A percentile compares a stretch with the other conserved stretches of the same genome.
phyloP scores from a whole-genome alignment of 2,797 vertebrate species.

The Allobates femoralis region DNA sequence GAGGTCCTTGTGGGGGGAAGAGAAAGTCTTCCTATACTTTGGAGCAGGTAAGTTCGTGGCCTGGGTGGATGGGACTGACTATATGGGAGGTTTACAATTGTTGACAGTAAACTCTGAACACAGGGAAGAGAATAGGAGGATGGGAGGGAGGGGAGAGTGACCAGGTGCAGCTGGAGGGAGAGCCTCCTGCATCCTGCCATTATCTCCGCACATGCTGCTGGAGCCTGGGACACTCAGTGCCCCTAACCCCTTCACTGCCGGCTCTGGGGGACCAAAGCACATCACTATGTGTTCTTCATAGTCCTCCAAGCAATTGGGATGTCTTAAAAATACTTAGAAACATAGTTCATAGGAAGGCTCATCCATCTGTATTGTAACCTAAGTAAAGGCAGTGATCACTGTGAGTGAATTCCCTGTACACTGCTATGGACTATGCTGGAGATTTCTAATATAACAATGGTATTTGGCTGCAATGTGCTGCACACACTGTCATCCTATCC shows the following conservation, averaged over 20 bases:
- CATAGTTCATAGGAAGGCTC: background rate
- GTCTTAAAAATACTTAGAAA: background rate
- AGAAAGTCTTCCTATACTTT: slow-evolving; percentile 84
- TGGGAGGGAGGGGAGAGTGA: slow-evolving; percentile 65
- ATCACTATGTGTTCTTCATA: background rate
- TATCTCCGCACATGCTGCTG: slow-evolving; percentile 66
- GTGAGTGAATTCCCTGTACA: background rate
- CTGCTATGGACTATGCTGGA: background rate
- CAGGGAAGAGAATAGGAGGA: slow-evolving; percentile 68
- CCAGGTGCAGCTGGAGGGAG: slow-evolving; percentile 75
- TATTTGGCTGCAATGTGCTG: slow-evolving; percentile 35
- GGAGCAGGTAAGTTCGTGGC: slow-evolving; percentile 98
- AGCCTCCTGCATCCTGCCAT: slow-evolving; percentile 66
- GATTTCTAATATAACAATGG: slow-evolving; percentile 15
- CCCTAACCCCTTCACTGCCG: slow-evolving; percentile 9
- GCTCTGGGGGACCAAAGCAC: background rate
- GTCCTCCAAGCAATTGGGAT: background rate
- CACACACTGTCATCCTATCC: background rate
- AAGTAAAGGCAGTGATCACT: background rate
- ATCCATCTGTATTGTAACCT: no score
- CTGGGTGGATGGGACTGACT: slow-evolving; percentile 73
- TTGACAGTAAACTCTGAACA: slow-evolving; percentile 77
- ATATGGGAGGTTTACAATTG: slow-evolving; percentile 69
- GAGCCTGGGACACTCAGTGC: slow-evolving; percentile 64
- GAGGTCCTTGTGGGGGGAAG: slow-evolving; percentile 77